Percentiles rank a stretch among this genome's conserved stretches.
These are phyloP conservation scores for Anthonomus grandis DNA, from an alignment of 1,140 invertebrate genomes.

Conservation along the genomic window DNA sequence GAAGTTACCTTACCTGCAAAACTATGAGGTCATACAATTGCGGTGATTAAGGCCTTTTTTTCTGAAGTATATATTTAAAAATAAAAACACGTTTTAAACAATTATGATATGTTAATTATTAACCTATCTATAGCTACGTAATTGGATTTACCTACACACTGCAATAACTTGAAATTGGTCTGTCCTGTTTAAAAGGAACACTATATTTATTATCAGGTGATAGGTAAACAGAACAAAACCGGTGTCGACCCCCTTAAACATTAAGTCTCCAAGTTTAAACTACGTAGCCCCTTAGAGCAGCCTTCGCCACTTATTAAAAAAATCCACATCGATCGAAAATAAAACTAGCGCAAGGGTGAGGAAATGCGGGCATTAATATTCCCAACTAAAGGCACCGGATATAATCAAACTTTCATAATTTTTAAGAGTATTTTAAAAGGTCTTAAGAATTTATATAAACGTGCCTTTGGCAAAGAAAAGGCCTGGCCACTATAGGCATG, in stretches of 20 bases:
- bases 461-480: constrained; percentile 15
- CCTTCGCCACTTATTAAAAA: constrained; percentile 9
- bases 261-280: constrained; percentile 10
- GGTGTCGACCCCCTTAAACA: constrained; percentile 15
- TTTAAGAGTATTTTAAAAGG: background rate
- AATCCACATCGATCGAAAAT: constrained; percentile 22
- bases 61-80: too few relatives aligned
- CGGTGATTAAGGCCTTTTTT: too few relatives aligned
- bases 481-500: constrained; percentile 29
- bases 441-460: constrained; percentile 8
- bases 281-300: background rate
- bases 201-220: too few relatives aligned
- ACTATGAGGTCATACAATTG: too few relatives aligned
- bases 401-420: too few relatives aligned
- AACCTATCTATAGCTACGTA: too few relatives aligned
- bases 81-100: too few relatives aligned
- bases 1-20: too few relatives aligned
- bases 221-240: constrained; percentile 13
- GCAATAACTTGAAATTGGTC: too few relatives aligned
- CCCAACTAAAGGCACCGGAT: background rate
- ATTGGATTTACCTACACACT: too few relatives aligned
- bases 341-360: constrained; percentile 13
- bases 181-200: too few relatives aligned
- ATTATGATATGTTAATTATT: too few relatives aligned
- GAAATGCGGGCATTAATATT: background rate